Evolutionary conservation across 2,888 invertebrate species (phyloP).

Genomic region (Autographa pulchrina): DNA sequence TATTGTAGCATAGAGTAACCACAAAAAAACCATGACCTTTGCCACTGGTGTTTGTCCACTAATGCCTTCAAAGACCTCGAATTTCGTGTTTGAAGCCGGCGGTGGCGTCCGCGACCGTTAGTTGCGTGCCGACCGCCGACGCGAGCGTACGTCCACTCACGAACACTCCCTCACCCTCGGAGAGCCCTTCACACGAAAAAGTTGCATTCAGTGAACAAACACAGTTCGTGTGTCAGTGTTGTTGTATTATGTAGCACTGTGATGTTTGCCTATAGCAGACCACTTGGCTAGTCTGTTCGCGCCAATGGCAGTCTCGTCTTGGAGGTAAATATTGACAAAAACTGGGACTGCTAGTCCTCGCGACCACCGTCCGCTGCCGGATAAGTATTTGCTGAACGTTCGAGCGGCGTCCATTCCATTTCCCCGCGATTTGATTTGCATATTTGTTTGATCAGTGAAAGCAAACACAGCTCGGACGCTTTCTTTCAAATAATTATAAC

Average conservation of each 20-base stretch:
- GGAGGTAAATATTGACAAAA: slow-evolving; percentile 84
- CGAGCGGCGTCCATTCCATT: slow-evolving; percentile 59
- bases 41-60: slow-evolving; percentile 74
- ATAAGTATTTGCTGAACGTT: slow-evolving; percentile 66
- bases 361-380: slow-evolving; percentile 60
- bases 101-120: slow-evolving; percentile 71
- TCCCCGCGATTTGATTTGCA: slow-evolving; percentile 62
- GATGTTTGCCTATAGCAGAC: slow-evolving; percentile 58
- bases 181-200: slow-evolving; percentile 67
- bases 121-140: slow-evolving; percentile 79
- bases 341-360: slow-evolving; percentile 55
- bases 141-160: slow-evolving; percentile 72
- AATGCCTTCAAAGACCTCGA: slow-evolving; percentile 81
- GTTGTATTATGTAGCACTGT: slow-evolving; percentile 70
- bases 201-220: slow-evolving; percentile 67
- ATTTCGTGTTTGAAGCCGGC: slow-evolving; percentile 75
- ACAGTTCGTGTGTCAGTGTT: slow-evolving; percentile 61
- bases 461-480: slow-evolving; percentile 39
- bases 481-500: slow-evolving; percentile 32
- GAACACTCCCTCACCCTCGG: slow-evolving; percentile 45
- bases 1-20: slow-evolving; percentile 39
- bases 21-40: slow-evolving; percentile 81
- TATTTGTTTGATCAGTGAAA: slow-evolving; percentile 65
- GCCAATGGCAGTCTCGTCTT: slow-evolving; percentile 72
- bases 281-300: slow-evolving; percentile 70